Evolutionary conservation across 2,888 invertebrate species (phyloP).

Genomic region (Orthosia gracilis): DNA sequence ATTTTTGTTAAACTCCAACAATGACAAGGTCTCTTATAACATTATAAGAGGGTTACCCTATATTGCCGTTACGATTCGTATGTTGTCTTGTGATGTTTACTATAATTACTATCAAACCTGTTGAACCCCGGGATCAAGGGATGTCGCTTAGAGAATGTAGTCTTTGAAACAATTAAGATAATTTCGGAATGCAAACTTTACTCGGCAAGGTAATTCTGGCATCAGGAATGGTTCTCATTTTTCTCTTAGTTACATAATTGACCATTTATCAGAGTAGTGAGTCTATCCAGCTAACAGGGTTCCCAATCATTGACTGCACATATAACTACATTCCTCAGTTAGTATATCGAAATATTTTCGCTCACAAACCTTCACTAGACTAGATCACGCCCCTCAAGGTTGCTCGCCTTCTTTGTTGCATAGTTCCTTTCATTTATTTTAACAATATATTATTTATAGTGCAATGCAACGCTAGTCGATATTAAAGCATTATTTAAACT

Average conservation of each 20-base stretch:
- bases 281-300: not conserved
- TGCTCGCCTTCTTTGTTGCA: constrained; percentile 58
- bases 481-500: not conserved
- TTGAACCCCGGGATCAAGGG: too few relatives aligned
- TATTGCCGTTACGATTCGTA: not conserved
- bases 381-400: constrained; percentile 67
- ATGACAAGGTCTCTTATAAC: too few relatives aligned
- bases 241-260: not conserved
- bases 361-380: constrained; percentile 65
- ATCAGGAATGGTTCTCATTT: not conserved
- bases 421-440: constrained; percentile 68
- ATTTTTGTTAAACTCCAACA: too few relatives aligned
- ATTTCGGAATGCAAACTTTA: not conserved
- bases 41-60: constrained; percentile 19
- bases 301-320: constrained; percentile 23
- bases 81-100: not conserved
- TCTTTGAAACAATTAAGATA: not conserved
- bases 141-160: too few relatives aligned
- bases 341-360: constrained; percentile 60
- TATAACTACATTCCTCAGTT: constrained; percentile 36
- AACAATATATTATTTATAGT: constrained; percentile 50
- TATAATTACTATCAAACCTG: too few relatives aligned
- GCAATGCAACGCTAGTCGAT: constrained; percentile 33
- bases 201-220: not conserved
- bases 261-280: not conserved